Conservation (phyloP, 2,888 invertebrate species). For the Pachliopta kotzebuea region DNA sequence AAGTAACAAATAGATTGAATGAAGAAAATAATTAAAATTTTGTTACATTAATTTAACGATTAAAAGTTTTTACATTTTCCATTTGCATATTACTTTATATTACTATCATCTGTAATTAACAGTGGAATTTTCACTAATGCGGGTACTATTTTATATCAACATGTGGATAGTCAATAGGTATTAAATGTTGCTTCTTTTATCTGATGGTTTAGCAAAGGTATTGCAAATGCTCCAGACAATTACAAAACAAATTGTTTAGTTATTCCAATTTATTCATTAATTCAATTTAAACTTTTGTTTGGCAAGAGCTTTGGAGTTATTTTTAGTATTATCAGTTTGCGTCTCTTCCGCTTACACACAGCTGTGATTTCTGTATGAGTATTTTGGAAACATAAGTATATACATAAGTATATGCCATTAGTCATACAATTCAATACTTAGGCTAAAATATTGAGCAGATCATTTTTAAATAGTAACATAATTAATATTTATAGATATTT, state of each 20-base stretch:
- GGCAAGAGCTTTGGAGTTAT: not conserved
- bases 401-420: too few relatives aligned
- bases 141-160: not conserved
- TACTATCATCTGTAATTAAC: not conserved
- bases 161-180: not conserved
- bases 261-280: too few relatives aligned
- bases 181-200: not conserved
- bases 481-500: not conserved
- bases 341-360: not conserved
- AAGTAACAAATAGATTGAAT: too few relatives aligned
- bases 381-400: not conserved
- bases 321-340: not conserved
- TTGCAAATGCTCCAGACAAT: not conserved
- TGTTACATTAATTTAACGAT: not conserved
- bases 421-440: too few relatives aligned
- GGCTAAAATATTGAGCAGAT: too few relatives aligned
- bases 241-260: not conserved
- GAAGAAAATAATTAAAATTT: too few relatives aligned
- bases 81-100: not conserved
- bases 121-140: not conserved
- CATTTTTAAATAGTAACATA: too few relatives aligned
- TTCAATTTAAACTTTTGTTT: too few relatives aligned
- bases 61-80: not conserved
- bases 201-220: not conserved
- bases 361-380: not conserved